These are phyloP conservation scores for Limanda limanda DNA, from an alignment of 2,113 vertebrate species.

Conservation along the genomic window DNA sequence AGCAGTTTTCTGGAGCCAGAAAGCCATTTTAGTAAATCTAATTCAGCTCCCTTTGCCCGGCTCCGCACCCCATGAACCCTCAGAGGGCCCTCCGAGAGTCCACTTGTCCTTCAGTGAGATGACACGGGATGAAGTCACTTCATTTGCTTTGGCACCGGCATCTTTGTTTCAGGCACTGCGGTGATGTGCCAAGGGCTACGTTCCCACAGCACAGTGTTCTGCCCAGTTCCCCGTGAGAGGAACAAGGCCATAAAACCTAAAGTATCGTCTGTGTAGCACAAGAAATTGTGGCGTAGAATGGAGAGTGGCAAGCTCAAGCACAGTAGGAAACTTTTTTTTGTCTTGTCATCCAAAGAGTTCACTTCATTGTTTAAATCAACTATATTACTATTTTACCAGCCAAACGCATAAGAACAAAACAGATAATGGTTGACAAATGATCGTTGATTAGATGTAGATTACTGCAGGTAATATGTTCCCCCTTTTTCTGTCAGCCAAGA, in stretches of 20 bases:
- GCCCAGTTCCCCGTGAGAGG: constrained; percentile 34
- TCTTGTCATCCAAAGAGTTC: background rate
- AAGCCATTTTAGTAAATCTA: constrained; percentile 16
- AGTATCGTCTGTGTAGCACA: constrained; percentile 39
- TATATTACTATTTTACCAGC: too few relatives aligned
- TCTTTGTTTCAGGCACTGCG: constrained; percentile 48
- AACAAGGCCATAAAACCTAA: constrained; percentile 41
- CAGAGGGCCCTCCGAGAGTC: constrained; percentile 23
- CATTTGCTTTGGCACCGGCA: constrained; percentile 58
- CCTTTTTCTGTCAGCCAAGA: too few relatives aligned
- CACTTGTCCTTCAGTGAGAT: constrained; percentile 60
- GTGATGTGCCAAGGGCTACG: constrained; percentile 52
- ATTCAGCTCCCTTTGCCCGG: background rate
- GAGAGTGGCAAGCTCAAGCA: background rate
- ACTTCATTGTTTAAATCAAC: background rate
- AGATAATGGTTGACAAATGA: too few relatives aligned
- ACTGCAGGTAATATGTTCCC: too few relatives aligned
- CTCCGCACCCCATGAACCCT: constrained; percentile 24
- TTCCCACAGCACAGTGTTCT: constrained; percentile 50
- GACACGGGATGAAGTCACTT: constrained; percentile 75
- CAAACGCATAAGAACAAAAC: too few relatives aligned
- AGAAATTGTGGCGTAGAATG: constrained; percentile 23
- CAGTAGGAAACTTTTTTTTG: constrained; percentile 7
- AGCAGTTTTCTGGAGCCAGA: constrained; percentile 18
- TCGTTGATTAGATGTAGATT: too few relatives aligned